Evolutionary conservation across 53 echinoderm and acorn worm species (phyloP), one percentile per base, ranked within the genome.

Genomic region (Apostichopus leukothele): DNA sequence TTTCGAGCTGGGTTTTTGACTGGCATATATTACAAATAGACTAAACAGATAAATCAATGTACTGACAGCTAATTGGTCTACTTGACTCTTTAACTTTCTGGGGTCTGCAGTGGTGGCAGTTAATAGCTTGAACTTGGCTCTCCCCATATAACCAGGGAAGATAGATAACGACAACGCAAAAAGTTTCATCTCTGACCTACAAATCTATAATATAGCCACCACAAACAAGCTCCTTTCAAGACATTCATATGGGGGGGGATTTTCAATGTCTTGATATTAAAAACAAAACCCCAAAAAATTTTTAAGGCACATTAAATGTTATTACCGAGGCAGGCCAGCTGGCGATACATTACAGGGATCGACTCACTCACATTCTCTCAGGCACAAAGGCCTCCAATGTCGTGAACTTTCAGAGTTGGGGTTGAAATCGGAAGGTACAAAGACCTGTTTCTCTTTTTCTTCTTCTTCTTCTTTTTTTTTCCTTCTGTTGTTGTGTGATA

Each of bases 1-100:
- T 39, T 39, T 39, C 39, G 39, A 11, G 77, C 18, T 27, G 27
- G 52, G 39, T 39, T 39, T 21, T 81, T 21, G 59, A 20, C 14
- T 81, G 81, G 18, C 81, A 81, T 81, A 81, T 81, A 81, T 51
- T 57, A 59, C 81, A 81, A 81, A 81, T 59, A 81, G 81, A 81
- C 81, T 81, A 81, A 81, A 81, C 81, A 81, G 53, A 81, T 81
- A 81, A 81, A 81, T 81, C 81, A 81, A 20, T 6, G 9, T 55
- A 54, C 18, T 6, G 81, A 55, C 81, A 81, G 21, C 55, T 81
- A 54, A 81, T 81, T n/a, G 51, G 22, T 23, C 55, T 71, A 18
- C 71, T 71, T 19, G n/a, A 18, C 18, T 71, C 4, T 39, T 71
- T 16, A 57, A 71, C 20, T 71, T 71, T 71, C 71, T 16, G 71